Evolutionary conservation across 2,113 vertebrate genomes (phyloP).

Genomic region (Camelus dromedarius): DNA sequence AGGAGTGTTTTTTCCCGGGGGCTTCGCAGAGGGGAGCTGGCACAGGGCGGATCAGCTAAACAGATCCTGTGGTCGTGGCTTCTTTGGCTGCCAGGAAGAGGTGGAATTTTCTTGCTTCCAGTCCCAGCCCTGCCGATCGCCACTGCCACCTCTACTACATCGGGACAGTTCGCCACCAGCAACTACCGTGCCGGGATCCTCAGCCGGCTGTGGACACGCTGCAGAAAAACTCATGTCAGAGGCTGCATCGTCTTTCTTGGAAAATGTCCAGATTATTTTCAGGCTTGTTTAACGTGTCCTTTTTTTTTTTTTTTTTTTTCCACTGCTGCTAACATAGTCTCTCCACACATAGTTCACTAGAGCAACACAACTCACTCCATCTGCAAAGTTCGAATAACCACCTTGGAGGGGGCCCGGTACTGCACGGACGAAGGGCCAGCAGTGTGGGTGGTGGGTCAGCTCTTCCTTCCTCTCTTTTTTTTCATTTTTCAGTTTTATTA

Average conservation of each 20-base stretch:
- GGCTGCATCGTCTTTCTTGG: background rate
- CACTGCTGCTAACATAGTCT: constrained; percentile 1
- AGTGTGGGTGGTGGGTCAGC: background rate
- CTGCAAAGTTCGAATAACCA: background rate
- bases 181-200: background rate
- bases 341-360: background rate
- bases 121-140: background rate
- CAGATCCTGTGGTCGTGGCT: background rate
- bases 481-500: no score
- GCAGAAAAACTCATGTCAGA: background rate
- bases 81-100: background rate
- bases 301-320: background rate
- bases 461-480: background rate
- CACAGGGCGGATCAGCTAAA: background rate
- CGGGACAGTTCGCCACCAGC: background rate
- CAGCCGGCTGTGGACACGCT: background rate
- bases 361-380: background rate
- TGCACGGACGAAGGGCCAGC: background rate
- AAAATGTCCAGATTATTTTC: constrained; percentile 40
- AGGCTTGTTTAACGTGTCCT: background rate
- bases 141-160: background rate
- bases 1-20: background rate
- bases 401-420: background rate
- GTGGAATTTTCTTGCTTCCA: background rate
- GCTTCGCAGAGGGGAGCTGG: fast-evolving